Base-by-base conservation (phyloP, 2,888 invertebrate species). In the Galeruca laticollis region DNA sequence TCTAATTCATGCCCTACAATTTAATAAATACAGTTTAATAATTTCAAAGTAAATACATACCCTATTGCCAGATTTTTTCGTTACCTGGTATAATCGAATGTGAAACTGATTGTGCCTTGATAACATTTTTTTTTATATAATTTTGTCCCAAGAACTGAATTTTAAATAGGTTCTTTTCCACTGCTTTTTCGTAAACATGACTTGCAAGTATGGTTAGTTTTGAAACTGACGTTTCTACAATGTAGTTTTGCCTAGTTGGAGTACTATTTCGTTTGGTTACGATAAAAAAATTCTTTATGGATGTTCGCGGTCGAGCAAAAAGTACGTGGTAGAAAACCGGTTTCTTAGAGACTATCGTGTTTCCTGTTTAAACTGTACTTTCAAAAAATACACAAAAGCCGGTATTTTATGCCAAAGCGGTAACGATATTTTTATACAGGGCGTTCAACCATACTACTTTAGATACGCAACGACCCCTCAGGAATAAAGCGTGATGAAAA, bases 281-380 rank as follows among this genome's bases (percentile, higher is more conserved):
- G 21, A 57, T 52, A 62, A 62, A 62, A 20, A 62, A 61, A 62
- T 26, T 57, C 18, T 31, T 49, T 60, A 59, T 59, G 51, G 59
- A 59, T 60, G 66, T 51, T 66, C 47, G 51, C 35, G 51, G 51
- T 35, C 49, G 37, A 66, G 60, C 60, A 66, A 66, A 66, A 66
- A 66, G 51, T 54, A 66, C 51, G 57, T 51, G 51, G 68, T 56
- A 49, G 62, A 66, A 62, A 70, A 66, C 70, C 66, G 66, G 66
- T 70, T 70, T 70, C 37, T 35, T 62, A 59, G 52, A 59, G 70
- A 54, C 62, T 62, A 70, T 70, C 66, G 62, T 59, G 52, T 70
- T 70, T 70, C 66, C 66, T 61, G 70, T 66, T 70, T 56, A 70
- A 70, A 70, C 66, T 66, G 66, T 66, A 61, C 65, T 63, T 62